Base-by-base conservation (phyloP, 2,113 vertebrate species). In the Cephalopholis sonnerati region DNA sequence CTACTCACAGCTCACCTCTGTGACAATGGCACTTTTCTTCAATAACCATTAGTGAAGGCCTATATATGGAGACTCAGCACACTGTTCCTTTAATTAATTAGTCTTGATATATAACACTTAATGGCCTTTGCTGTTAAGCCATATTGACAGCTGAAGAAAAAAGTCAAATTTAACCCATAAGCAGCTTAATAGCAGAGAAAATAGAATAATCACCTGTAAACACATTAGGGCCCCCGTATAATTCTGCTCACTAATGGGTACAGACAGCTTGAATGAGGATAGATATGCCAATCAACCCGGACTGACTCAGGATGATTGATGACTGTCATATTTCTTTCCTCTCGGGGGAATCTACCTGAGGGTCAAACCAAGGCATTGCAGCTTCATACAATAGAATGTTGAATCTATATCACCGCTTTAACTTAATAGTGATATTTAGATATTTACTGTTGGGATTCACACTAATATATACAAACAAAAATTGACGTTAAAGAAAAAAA, bases 181-280 rank as follows among this genome's bases (percentile, higher is more conserved):
- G 83, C 59, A 62, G 46, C 65, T 61, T 86, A 77, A 81, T 53
- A 65, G 67, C 48, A 73, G 65, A 79, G 51, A 71, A 82, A 75
- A 82, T 77, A 74, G 66, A 83, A 84, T 71, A 87, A 91, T 79
- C 39, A 80, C 57, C 63, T 76, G 70, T 74, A 87, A 92, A 89
- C 83, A 85, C 83, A 89, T 91, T 74, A 83, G 66, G 46, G 46
- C 58, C 46, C 16, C 29, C 63, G 22, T 81, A 79, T 74, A 71
- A 83, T 88, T 80, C 53, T 39, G 58, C 81, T 78, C 79, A 65
- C 86, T 93, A 93, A 96, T 93, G 87, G 63, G 53, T 83, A 81
- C 82, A 74, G 94, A 93, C 94, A 93, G 90, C 58, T 79, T 74
- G 81, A 90, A 95, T 94, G 93, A 94, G 90, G 92, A 94, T 91